Evolutionary conservation across 2,888 invertebrate genomes (phyloP), one percentile per base, ranked within the genome.

Genomic region (Eudiplozoon nipponicum): DNA sequence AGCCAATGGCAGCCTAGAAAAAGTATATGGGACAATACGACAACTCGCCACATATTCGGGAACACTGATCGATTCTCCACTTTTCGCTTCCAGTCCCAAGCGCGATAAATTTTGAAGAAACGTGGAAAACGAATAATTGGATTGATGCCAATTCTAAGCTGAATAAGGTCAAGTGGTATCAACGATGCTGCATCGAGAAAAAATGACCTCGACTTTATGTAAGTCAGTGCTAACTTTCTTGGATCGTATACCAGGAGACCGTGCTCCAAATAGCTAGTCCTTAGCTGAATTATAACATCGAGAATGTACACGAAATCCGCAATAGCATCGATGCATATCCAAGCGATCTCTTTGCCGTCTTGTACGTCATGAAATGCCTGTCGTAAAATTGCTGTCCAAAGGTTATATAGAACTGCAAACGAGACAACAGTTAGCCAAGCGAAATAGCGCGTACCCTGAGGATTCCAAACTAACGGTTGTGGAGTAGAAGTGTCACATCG

Each of bases 1-100:
- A 84, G 84, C 84, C 84, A 84, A 57, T 84, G 84, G 37, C 81
- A 80, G 51, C 81, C 66, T 52, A 84, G 74, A 50, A 84, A 69
- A 47, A 84, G 67, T 52, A 84, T 80, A 59, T 84, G 84, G 49
- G 81, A 76, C 46, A 84, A 67, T 63, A 81, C 84, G 53, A 78
- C 70, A 47, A 84, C 84, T 13, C 84, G 67, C 75, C 81, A 80
- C 56, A 84, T 68, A 64, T 84, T 84, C 19, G 84, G 84, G 62
- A 78, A 84, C 43, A 81, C 74, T 3, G 81, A 81, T 50, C 81
- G 64, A 37, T 81, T 80, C 61, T 84, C 84, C 51, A 81, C 77
- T 65, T 81, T 80, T 62, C 80, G 78, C 60, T 77, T 76, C 61
- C 72, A 71, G 51, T 78, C 44, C 36, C 53, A 72, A 42, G 77